Percentiles rank a stretch among this genome's conserved stretches.
phyloP scores from a whole-genome alignment of 2,113 vertebrate species.

The Gorsachius goisagi region DNA sequence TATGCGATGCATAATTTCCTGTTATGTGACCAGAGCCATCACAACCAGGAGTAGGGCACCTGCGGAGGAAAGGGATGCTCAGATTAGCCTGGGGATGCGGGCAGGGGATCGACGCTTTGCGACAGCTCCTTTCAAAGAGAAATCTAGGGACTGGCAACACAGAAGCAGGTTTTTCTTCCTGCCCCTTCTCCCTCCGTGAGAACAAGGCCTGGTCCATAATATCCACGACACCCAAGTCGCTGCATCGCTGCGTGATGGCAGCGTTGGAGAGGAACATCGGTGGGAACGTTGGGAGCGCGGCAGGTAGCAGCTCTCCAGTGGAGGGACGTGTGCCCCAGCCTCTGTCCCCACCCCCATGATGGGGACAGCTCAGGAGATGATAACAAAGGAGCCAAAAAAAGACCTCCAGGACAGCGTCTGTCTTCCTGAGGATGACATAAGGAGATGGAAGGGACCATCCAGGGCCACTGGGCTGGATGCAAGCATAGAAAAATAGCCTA shows the following conservation, averaged over 20 bases:
- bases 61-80: slow-evolving; percentile 39
- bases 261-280: fast-evolving
- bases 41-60: slow-evolving; percentile 86
- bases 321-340: neutral
- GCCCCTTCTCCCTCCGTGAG: neutral
- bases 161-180: neutral
- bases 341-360: neutral
- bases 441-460: neutral
- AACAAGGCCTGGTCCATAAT: neutral
- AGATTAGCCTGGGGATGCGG: neutral
- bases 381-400: neutral
- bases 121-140: neutral
- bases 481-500: neutral
- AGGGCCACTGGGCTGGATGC: neutral
- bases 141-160: neutral
- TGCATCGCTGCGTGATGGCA: fast-evolving
- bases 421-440: neutral
- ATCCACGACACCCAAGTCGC: fast-evolving
- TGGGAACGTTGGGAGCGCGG: neutral
- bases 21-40: slow-evolving; percentile 86
- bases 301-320: neutral
- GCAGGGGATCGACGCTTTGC: neutral
- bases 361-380: neutral
- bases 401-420: neutral
- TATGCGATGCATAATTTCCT: slow-evolving; percentile 84